Conservation (phyloP, 1,140 invertebrate genomes). For the Dinoponera quadriceps region DNA sequence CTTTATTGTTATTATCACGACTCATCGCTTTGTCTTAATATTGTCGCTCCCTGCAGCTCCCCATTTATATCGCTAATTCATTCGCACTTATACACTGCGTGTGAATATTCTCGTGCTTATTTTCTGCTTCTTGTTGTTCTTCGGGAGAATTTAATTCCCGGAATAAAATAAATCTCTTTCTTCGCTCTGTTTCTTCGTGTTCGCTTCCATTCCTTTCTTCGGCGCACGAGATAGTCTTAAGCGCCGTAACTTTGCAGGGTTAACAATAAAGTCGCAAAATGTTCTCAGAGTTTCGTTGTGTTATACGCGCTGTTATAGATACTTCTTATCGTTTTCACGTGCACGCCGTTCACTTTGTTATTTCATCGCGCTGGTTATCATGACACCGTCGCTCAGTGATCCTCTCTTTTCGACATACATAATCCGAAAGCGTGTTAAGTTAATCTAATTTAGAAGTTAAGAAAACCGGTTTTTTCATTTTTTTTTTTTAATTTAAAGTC, state of each 20-base stretch:
- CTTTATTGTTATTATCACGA: neutral
- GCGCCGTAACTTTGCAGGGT: neutral
- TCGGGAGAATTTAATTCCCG: slow-evolving; percentile 1
- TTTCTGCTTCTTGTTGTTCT: neutral
- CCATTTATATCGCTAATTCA: slow-evolving; percentile 12
- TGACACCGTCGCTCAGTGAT: too few relatives aligned
- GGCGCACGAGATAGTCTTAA: neutral
- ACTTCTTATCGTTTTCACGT: neutral
- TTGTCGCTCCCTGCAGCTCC: neutral
- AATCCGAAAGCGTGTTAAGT: too few relatives aligned
- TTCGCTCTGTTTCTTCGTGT: neutral
- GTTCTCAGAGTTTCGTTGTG: neutral
- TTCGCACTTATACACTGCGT: neutral
- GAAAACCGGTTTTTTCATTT: too few relatives aligned
- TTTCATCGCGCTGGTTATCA: too few relatives aligned
- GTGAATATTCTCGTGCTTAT: neutral
- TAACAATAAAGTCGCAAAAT: neutral
- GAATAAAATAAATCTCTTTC: neutral
- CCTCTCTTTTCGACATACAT: too few relatives aligned
- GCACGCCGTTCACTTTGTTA: too few relatives aligned
- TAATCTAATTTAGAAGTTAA: too few relatives aligned
- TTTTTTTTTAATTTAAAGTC: too few relatives aligned
- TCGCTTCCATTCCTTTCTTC: neutral
- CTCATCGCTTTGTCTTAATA: neutral
- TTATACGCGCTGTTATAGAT: neutral